These are phyloP conservation scores for Sphaerodactylus townsendi DNA, from an alignment of 2,113 vertebrate genomes.

Conservation along the genomic window DNA sequence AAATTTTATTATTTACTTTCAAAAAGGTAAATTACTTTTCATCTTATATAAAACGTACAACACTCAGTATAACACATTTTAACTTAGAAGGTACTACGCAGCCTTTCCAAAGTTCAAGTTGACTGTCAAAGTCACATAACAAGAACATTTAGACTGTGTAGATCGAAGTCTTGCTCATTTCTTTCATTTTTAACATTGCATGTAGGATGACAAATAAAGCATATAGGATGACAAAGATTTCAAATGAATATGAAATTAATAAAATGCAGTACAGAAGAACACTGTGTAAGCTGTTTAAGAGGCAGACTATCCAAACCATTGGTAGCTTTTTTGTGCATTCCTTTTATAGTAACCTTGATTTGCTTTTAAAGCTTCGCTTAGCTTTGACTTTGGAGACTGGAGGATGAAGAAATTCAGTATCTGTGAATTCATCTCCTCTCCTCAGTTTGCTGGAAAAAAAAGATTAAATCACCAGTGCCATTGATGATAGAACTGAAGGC, in stretches of 20 bases:
- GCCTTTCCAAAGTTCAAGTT: slow-evolving; percentile 27
- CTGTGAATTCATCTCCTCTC: slow-evolving; percentile 64
- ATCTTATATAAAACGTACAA: slow-evolving; percentile 4
- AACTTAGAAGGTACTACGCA: slow-evolving; percentile 27
- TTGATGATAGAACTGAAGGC: neutral
- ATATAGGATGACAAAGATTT: neutral
- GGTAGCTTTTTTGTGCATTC: neutral
- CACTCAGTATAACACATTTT: neutral
- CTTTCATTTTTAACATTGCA: neutral
- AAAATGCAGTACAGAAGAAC: slow-evolving; percentile 21
- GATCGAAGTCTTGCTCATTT: neutral
- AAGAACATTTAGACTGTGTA: neutral
- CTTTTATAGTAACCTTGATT: slow-evolving; percentile 58
- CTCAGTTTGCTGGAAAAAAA: slow-evolving; percentile 76
- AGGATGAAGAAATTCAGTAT: slow-evolving; percentile 56
- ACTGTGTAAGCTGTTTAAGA: slow-evolving; percentile 26
- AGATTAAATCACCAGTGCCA: neutral
- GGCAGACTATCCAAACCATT: neutral
- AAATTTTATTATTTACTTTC: slow-evolving; percentile 40
- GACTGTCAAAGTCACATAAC: slow-evolving; percentile 22
- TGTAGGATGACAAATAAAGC: neutral
- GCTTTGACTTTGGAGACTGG: slow-evolving; percentile 46
- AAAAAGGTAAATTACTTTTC: slow-evolving; percentile 38
- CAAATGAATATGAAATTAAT: slow-evolving; percentile 3
- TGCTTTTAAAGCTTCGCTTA: slow-evolving; percentile 63